phyloP scores from a whole-genome alignment of 2,797 vertebrate species.

The Lutra lutra region DNA sequence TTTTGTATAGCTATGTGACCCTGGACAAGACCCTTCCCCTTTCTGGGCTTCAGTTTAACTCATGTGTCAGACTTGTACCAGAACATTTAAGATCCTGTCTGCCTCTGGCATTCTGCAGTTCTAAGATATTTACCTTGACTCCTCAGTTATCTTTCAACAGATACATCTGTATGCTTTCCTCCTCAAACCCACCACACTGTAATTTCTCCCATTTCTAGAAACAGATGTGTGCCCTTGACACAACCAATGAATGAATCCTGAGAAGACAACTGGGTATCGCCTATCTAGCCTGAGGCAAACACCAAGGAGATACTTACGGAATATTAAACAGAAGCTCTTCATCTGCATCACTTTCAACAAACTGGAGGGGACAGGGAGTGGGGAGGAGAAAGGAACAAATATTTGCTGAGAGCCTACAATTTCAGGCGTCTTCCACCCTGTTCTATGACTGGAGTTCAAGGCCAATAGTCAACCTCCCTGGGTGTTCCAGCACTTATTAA shows the following conservation, averaged over 20 bases:
- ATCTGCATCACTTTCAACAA: constrained; percentile 97
- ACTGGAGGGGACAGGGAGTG: constrained; percentile 85
- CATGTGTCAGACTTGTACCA: not conserved
- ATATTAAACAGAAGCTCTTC: constrained; percentile 98
- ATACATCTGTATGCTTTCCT: not conserved
- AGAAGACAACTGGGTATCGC: not conserved
- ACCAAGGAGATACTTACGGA: constrained; percentile 90
- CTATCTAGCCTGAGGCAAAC: constrained; percentile 9
- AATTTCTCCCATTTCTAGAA: constrained; percentile 24
- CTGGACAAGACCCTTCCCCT: not conserved
- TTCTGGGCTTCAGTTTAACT: not conserved
- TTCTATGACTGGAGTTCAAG: not conserved
- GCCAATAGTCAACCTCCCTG: not conserved
- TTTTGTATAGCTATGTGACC: not conserved
- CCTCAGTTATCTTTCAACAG: constrained; percentile 21
- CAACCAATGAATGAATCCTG: not conserved
- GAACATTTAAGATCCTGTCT: not conserved
- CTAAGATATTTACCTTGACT: not conserved
- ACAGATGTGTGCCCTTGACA: not conserved
- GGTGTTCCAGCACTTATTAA: not conserved
- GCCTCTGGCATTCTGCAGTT: constrained; percentile 10
- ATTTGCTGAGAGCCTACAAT: constrained; percentile 69
- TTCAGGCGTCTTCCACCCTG: constrained; percentile 42
- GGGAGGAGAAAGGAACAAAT: constrained; percentile 73
- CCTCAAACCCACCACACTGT: constrained; percentile 40